A percentile compares a stretch with the other conserved stretches of the same genome.
phyloP scores from a whole-genome alignment of 2,113 vertebrate species.

The Odontophorus gujanensis region DNA sequence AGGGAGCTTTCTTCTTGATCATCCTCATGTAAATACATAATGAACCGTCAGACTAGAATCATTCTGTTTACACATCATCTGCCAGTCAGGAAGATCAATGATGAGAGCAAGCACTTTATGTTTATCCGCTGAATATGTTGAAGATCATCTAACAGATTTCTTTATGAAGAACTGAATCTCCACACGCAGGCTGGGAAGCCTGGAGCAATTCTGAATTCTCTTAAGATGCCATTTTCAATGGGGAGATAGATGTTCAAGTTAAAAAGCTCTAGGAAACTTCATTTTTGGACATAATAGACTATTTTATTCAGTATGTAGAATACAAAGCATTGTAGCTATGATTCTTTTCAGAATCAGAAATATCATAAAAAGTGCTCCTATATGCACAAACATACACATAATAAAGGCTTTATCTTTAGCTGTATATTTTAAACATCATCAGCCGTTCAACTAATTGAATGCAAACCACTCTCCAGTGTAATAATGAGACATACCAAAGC shows the following conservation, averaged over 20 bases:
- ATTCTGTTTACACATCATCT: slow-evolving; percentile 40
- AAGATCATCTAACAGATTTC: slow-evolving; percentile 50
- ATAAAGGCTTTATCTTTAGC: not conserved
- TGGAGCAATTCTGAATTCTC: slow-evolving; percentile 5
- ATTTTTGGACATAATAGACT: not conserved
- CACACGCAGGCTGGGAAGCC: not conserved
- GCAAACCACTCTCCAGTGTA: not conserved
- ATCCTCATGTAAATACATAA: slow-evolving; percentile 27
- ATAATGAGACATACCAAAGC: not conserved
- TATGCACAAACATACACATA: not conserved
- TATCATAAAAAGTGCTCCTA: not conserved
- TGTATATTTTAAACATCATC: not conserved
- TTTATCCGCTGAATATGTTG: slow-evolving; percentile 40
- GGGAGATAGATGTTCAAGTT: not conserved
- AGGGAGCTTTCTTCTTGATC: slow-evolving; percentile 40
- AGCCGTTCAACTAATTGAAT: slow-evolving; percentile 2
- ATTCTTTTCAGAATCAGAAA: not conserved
- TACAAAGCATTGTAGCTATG: not conserved
- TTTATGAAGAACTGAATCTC: not conserved
- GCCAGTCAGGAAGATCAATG: slow-evolving; percentile 23
- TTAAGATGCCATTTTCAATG: slow-evolving; percentile 6
- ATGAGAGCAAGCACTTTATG: slow-evolving; percentile 11
- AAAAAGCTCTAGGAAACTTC: not conserved
- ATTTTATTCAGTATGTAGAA: not conserved
- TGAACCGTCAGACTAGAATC: slow-evolving; percentile 20